phyloP scores from a whole-genome alignment of 2,113 vertebrate genomes.

The Excalfactoria chinensis region DNA sequence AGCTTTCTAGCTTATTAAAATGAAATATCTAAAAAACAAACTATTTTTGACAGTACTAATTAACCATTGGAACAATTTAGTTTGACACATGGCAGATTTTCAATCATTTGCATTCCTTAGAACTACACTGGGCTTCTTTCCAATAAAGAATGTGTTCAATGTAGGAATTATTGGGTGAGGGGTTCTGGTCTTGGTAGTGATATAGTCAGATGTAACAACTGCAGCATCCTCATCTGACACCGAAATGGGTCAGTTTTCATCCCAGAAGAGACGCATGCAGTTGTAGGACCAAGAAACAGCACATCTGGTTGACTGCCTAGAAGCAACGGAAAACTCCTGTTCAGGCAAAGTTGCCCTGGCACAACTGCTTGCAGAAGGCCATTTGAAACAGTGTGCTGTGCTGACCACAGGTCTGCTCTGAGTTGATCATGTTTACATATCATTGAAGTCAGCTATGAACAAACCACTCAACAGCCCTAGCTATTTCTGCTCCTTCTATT shows the following conservation, averaged over 20 bases:
- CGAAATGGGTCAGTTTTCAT: neutral
- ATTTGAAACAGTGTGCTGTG: neutral
- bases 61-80: neutral
- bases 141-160: neutral
- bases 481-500: neutral
- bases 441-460: neutral
- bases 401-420: neutral
- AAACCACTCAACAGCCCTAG: rapidly evolving
- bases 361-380: neutral
- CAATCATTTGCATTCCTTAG: neutral
- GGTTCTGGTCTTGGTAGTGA: neutral
- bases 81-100: neutral
- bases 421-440: rapidly evolving
- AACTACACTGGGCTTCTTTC: neutral
- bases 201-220: neutral
- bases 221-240: neutral
- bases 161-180: neutral
- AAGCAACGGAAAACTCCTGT: neutral
- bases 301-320: neutral
- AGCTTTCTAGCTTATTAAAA: neutral
- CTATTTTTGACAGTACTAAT: neutral
- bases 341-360: neutral
- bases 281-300: neutral
- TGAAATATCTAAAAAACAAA: conserved; percentile 4
- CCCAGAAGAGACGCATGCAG: neutral